phyloP scores from a whole-genome alignment of 1,140 invertebrate genomes.

The Nylanderia fulva region DNA sequence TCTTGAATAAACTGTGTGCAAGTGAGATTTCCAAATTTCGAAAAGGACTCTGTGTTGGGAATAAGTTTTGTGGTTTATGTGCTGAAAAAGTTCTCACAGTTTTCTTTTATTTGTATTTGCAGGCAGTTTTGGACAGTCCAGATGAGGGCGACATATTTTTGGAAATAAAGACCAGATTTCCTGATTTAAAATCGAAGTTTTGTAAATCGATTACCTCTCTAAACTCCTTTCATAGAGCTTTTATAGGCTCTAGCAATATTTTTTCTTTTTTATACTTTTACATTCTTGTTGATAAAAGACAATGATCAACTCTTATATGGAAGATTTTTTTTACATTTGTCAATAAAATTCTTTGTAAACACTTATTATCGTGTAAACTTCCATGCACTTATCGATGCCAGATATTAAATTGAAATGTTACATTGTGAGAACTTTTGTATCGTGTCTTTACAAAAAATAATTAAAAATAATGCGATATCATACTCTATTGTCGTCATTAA shows the following conservation, averaged over 20 bases:
- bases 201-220: conserved; percentile 78
- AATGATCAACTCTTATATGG: conserved; percentile 16
- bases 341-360: conserved; percentile 74
- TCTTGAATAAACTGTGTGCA: conserved; percentile 59
- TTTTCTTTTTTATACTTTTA: conserved; percentile 70
- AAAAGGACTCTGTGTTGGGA: conserved; percentile 36
- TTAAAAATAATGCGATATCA: conserved; percentile 44
- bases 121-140: conserved; percentile 84
- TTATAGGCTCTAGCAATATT: conserved; percentile 60
- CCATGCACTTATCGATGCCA: conserved; percentile 28
- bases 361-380: conserved; percentile 55
- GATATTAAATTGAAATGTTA: conserved; percentile 57
- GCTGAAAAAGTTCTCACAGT: conserved; percentile 75
- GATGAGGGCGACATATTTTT: conserved; percentile 83
- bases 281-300: conserved; percentile 67
- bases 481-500: conserved; percentile 48
- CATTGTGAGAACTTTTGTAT: conserved; percentile 67
- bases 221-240: conserved; percentile 63
- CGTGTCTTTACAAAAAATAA: conserved; percentile 37
- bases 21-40: conserved; percentile 31
- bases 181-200: conserved; percentile 81
- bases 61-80: conserved; percentile 75
- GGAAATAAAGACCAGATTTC: conserved; percentile 87
- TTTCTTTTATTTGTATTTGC: conserved; percentile 85
- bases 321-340: conserved; percentile 76